Conservation (phyloP, 2,113 vertebrate species). For the Anguilla rostrata region DNA sequence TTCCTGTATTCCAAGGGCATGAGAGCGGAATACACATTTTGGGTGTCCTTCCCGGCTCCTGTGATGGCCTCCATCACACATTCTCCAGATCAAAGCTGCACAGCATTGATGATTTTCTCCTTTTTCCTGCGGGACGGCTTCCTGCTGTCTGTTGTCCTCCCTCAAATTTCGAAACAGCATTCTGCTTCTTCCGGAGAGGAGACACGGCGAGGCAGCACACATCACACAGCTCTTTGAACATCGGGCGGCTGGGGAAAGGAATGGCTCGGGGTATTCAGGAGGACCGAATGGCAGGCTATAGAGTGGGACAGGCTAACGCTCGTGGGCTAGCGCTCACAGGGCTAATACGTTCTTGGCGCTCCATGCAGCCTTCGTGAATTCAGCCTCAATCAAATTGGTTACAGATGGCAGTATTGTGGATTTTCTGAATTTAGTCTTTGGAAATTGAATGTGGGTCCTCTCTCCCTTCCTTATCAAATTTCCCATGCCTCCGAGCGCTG, state of each 20-base stretch:
- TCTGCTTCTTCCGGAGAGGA: background rate
- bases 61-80: background rate
- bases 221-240: background rate
- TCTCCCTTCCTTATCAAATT: background rate
- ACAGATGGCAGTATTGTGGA: background rate
- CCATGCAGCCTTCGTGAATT: background rate
- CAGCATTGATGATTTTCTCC: background rate
- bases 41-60: background rate
- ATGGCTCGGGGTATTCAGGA: background rate
- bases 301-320: background rate
- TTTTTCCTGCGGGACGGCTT: background rate
- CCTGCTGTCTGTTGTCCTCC: background rate
- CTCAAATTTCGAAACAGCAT: background rate
- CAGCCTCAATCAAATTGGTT: background rate
- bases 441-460: background rate
- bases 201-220: background rate
- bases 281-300: background rate
- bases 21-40: background rate
- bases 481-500: background rate
- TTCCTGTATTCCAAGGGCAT: background rate
- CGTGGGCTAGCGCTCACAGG: background rate
- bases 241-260: background rate
- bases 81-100: slow-evolving; percentile 1
- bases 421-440: background rate
- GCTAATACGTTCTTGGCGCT: background rate